A percentile compares a stretch with the other conserved stretches of the same genome.
phyloP scores from a whole-genome alignment of 64 coral and sea anemone genomes.

The Stichodactyla mertensii region DNA sequence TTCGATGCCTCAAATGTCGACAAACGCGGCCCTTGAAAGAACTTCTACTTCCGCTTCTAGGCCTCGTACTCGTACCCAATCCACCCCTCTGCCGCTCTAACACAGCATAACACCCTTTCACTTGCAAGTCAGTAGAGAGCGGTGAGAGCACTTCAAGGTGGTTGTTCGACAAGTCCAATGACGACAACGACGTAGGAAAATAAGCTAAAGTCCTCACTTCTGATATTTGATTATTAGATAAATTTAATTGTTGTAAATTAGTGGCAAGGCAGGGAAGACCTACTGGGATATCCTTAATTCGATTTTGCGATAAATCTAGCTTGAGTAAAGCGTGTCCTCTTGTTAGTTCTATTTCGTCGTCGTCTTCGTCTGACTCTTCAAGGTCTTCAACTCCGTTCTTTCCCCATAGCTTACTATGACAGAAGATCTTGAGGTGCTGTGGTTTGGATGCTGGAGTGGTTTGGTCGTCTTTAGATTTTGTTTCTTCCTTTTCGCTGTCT shows the following conservation, averaged over 20 bases:
- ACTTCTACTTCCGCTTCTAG: conserved; percentile 30
- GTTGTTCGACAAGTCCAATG: conserved; percentile 84
- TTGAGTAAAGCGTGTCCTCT: conserved; percentile 69
- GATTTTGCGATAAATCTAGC: conserved; percentile 82
- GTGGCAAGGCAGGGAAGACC: conserved; percentile 88
- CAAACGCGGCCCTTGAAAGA: conserved; percentile 44
- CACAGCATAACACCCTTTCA: conserved; percentile 48
- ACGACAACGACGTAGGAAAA: conserved; percentile 75
- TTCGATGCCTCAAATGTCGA: conserved; percentile 75
- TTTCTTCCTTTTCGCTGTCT: background rate
- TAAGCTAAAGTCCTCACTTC: conserved; percentile 54
- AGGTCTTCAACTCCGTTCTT: conserved; percentile 65
- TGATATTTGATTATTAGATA: conserved; percentile 83
- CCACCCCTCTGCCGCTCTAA: conserved; percentile 41
- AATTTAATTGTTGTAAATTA: conserved; percentile 68
- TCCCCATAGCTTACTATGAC: conserved; percentile 83
- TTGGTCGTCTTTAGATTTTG: conserved; percentile 33
- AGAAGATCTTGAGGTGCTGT: conserved; percentile 78
- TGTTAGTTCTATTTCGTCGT: conserved; percentile 74
- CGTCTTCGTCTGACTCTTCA: conserved; percentile 86
- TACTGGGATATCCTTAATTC: conserved; percentile 55
- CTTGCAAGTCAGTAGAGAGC: conserved; percentile 21
- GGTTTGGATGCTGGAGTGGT: conserved; percentile 4
- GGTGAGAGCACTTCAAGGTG: conserved; percentile 51
- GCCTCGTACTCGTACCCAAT: conserved; percentile 24